Evolutionary conservation across 2,113 vertebrate species (phyloP).

Genomic region (Ammodytes marinus): DNA sequence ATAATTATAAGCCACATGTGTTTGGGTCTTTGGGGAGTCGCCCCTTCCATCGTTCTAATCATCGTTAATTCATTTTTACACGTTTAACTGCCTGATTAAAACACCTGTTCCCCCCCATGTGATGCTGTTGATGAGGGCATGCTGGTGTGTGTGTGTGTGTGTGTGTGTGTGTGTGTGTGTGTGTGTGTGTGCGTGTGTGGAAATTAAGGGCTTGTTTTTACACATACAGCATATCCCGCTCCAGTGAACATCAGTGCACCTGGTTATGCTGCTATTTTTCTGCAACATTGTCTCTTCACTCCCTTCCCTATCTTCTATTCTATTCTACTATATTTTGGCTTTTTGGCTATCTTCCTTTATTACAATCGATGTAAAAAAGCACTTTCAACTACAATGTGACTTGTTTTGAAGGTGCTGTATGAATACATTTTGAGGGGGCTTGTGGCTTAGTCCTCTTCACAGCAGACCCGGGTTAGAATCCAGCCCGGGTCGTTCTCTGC

Average conservation of each 20-base stretch:
- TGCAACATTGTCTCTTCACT: too few relatives aligned
- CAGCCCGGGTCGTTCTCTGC: too few relatives aligned
- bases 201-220: constrained; percentile 49
- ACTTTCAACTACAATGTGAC: too few relatives aligned
- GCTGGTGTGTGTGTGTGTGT: constrained; percentile 22
- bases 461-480: too few relatives aligned
- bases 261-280: constrained; percentile 16
- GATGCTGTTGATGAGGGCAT: constrained; percentile 16
- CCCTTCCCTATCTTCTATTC: too few relatives aligned
- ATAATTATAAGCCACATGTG: background rate
- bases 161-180: constrained; percentile 1
- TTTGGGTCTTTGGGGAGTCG: constrained; percentile 6
- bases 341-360: background rate
- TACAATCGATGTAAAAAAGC: too few relatives aligned
- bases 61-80: constrained; percentile 73
- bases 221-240: constrained; percentile 20
- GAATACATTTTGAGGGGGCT: too few relatives aligned
- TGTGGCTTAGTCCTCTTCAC: too few relatives aligned
- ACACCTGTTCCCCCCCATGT: constrained; percentile 36
- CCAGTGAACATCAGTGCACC: constrained; percentile 33
- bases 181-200: background rate
- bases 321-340: too few relatives aligned
- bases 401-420: too few relatives aligned
- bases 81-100: constrained; percentile 62
- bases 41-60: constrained; percentile 53